Percentiles rank a stretch among this genome's conserved stretches.
phyloP scores from a whole-genome alignment of 2,888 invertebrate species.

The Chydorus sphaericus region DNA sequence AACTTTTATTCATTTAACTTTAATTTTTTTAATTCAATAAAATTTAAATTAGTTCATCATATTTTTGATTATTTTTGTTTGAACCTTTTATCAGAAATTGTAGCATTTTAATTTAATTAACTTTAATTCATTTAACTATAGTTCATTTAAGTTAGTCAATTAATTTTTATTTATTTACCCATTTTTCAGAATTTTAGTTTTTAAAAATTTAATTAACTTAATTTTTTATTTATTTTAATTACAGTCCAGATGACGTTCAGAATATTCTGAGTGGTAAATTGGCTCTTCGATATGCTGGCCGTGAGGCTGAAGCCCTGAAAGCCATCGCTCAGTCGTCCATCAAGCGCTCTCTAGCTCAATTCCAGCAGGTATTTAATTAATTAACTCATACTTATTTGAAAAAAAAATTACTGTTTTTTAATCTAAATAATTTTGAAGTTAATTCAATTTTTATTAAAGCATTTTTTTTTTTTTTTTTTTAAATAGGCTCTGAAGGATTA shows the following conservation, averaged over 20 bases:
- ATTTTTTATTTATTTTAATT: conserved; percentile 14
- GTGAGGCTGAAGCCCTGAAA: conserved; percentile 95
- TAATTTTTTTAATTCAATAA: too few species aligned
- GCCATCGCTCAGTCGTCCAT: conserved; percentile 91
- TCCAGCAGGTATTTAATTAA: conserved; percentile 48
- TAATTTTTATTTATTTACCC: conserved; percentile 1
- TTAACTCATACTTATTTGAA: too few species aligned
- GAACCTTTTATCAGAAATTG: neutral
- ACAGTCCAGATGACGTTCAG: conserved; percentile 84
- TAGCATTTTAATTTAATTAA: neutral
- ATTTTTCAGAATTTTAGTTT: too few species aligned
- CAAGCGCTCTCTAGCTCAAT: conserved; percentile 90
- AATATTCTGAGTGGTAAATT: conserved; percentile 91
- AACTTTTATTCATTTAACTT: too few species aligned
- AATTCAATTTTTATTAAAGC: conserved; percentile 13
- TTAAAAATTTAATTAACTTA: neutral
- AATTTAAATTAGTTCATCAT: too few species aligned
- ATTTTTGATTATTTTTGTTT: too few species aligned
- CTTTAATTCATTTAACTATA: too few species aligned
- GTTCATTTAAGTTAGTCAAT: neutral
- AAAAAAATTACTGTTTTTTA: conserved; percentile 9
- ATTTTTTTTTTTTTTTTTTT: conserved; percentile 11
- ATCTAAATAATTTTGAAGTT: neutral
- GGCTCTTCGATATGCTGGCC: conserved; percentile 88
- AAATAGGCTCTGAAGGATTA: conserved; percentile 62